Evolutionary conservation across 2,888 invertebrate species (phyloP).

Genomic region (Vandiemenella viatica): DNA sequence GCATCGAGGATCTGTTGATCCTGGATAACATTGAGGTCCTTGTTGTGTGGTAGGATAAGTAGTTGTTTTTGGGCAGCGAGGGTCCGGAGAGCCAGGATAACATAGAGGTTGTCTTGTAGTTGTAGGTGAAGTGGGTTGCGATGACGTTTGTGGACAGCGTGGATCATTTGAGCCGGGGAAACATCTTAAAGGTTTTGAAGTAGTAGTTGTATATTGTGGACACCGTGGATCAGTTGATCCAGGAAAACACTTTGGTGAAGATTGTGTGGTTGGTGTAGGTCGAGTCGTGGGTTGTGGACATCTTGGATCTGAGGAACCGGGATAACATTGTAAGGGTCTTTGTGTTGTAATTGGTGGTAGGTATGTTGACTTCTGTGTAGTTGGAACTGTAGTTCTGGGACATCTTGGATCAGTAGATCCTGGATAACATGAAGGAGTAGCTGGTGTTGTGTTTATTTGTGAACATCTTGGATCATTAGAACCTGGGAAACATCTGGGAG

Average conservation of each 20-base stretch:
- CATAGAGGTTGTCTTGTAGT: conserved; percentile 13
- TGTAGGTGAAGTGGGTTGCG: conserved; percentile 14
- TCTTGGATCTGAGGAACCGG: conserved; percentile 23
- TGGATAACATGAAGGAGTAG: conserved; percentile 20
- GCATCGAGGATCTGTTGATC: conserved; percentile 1
- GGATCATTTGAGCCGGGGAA: conserved; percentile 24
- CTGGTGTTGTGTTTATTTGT: not conserved
- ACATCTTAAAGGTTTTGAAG: conserved; percentile 21
- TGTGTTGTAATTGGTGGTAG: not conserved
- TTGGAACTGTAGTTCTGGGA: conserved; percentile 18
- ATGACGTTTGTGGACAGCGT: conserved; percentile 22
- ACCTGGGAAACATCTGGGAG: conserved; percentile 9
- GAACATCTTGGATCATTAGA: conserved; percentile 25
- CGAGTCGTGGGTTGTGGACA: conserved; percentile 22
- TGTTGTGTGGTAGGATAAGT: conserved; percentile 10
- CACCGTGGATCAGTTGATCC: conserved; percentile 19
- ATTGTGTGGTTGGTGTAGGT: conserved; percentile 7
- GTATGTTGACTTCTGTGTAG: conserved; percentile 16
- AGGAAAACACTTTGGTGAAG: conserved; percentile 19
- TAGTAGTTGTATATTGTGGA: conserved; percentile 18
- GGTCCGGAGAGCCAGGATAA: conserved; percentile 24
- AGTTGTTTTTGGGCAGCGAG: conserved; percentile 20
- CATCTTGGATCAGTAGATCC: conserved; percentile 19
- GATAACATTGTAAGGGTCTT: conserved; percentile 20
- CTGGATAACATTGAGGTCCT: conserved; percentile 13